phyloP scores from a whole-genome alignment of 2,888 invertebrate species.

The Electrophaes corylata region DNA sequence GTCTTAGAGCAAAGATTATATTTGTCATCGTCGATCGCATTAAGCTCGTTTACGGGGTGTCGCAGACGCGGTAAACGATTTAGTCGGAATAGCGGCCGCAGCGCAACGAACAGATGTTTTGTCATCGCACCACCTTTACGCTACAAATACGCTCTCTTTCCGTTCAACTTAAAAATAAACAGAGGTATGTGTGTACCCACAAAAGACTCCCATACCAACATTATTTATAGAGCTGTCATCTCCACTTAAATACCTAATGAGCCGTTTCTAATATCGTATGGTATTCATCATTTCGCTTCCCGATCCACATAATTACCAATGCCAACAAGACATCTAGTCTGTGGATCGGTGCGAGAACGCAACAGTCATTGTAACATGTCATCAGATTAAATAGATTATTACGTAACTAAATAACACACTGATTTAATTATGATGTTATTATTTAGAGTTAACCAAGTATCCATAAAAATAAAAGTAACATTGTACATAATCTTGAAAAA shows the following conservation, averaged over 20 bases:
- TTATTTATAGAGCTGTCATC: conserved; percentile 80
- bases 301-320: conserved; percentile 72
- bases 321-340: conserved; percentile 43
- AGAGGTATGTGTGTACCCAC: conserved; percentile 57
- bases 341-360: conserved; percentile 28
- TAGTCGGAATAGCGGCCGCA: conserved; percentile 59
- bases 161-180: conserved; percentile 64
- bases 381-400: conserved; percentile 29
- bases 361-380: conserved; percentile 26
- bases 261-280: conserved; percentile 77
- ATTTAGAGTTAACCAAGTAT: conserved; percentile 2
- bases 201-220: conserved; percentile 50
- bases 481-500: not conserved
- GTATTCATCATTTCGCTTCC: conserved; percentile 68
- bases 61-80: conserved; percentile 72
- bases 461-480: not conserved
- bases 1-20: conserved; percentile 81
- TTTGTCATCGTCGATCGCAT: conserved; percentile 79
- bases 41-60: conserved; percentile 75
- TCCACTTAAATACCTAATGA: conserved; percentile 80
- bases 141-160: conserved; percentile 62
- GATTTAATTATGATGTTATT: conserved; percentile 7
- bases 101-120: conserved; percentile 74
- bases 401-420: conserved; percentile 20
- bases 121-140: conserved; percentile 61